Conservation (phyloP, 2,113 vertebrate species). For the Phasianus colchicus region DNA sequence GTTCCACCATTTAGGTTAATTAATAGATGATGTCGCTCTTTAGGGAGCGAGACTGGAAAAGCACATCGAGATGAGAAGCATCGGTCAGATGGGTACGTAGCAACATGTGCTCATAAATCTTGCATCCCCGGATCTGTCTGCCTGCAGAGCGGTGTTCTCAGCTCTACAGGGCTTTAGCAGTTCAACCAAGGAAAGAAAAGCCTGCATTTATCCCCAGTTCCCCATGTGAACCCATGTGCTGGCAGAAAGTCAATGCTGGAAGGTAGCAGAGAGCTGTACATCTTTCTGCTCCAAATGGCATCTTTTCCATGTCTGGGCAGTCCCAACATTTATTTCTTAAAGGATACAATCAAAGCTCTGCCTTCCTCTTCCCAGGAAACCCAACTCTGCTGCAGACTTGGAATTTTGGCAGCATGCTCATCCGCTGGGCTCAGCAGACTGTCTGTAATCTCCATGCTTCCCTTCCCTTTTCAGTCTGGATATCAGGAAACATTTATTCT, state of each 20-base stretch:
- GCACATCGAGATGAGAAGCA: background rate
- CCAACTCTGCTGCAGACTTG: background rate
- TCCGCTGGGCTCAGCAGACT: fast-evolving
- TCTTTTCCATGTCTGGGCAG: background rate
- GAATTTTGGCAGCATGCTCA: background rate
- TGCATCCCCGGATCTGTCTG: background rate
- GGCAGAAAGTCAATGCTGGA: background rate
- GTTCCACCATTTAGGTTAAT: background rate
- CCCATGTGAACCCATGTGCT: fast-evolving
- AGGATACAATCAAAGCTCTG: background rate
- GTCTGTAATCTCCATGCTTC: background rate
- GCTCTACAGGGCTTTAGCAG: background rate
- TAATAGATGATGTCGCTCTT: background rate
- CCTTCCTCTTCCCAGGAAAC: background rate
- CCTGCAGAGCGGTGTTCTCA: background rate
- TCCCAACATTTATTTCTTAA: background rate
- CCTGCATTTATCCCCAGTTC: background rate
- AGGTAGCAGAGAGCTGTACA: background rate
- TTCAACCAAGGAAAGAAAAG: background rate
- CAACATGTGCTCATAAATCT: conserved; percentile 5
- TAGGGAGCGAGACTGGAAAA: background rate
- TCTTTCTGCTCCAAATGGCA: fast-evolving
- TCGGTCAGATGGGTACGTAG: background rate
- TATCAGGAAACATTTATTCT: no score
- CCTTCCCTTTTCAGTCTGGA: no score